These are phyloP conservation scores for Nycticebus coucang DNA, from an alignment of 2,113 vertebrate species.

Conservation along the genomic window DNA sequence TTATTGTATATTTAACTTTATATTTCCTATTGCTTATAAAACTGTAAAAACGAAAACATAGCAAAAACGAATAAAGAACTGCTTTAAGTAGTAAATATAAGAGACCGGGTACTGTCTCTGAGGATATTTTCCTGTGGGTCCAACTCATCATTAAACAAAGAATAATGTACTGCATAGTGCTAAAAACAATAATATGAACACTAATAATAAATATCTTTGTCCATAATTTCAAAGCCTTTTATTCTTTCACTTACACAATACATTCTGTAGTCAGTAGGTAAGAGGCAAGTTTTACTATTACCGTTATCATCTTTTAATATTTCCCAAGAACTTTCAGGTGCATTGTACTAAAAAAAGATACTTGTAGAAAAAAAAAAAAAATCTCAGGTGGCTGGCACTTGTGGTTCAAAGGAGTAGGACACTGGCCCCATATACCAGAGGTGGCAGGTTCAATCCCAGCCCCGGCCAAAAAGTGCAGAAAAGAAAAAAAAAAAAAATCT, in stretches of 20 bases:
- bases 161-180: neutral
- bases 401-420: too few relatives aligned
- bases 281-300: neutral
- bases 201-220: neutral
- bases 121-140: neutral
- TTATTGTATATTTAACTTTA: neutral
- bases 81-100: neutral
- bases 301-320: neutral
- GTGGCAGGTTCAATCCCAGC: too few relatives aligned
- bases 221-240: neutral
- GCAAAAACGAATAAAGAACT: neutral
- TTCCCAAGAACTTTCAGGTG: neutral
- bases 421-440: too few relatives aligned
- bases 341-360: neutral
- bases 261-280: neutral
- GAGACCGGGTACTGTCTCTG: neutral
- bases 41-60: neutral
- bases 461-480: too few relatives aligned
- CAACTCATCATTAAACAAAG: slow-evolving; percentile 3
- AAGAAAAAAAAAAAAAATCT: neutral
- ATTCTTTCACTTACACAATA: neutral
- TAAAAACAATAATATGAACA: too few relatives aligned
- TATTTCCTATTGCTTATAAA: neutral
- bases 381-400: too few relatives aligned
- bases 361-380: neutral